These are phyloP conservation scores for Syritta pipiens DNA, from an alignment of 2,888 invertebrate species.

Conservation along the genomic window DNA sequence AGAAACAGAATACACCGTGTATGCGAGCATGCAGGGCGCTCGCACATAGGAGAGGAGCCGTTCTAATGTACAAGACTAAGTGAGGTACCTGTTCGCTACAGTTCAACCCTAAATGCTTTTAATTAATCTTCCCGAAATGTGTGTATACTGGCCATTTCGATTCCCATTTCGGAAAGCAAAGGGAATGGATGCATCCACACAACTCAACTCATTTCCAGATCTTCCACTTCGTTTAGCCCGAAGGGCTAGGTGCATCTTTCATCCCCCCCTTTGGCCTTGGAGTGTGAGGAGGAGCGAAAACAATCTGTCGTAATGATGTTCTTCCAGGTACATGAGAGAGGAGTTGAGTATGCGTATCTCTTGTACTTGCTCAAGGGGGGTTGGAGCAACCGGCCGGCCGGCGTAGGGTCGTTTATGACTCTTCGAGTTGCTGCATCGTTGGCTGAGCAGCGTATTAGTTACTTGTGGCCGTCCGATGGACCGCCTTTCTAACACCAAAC, in stretches of 20 bases:
- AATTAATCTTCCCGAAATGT: constrained; percentile 60
- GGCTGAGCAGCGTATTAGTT: constrained; percentile 34
- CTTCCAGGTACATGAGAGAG: constrained; percentile 8
- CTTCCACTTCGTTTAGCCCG: constrained; percentile 29
- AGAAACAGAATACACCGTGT: not conserved
- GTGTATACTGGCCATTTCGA: constrained; percentile 22
- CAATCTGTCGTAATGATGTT: constrained; percentile 24
- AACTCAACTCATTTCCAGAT: constrained; percentile 40
- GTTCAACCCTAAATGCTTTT: constrained; percentile 44
- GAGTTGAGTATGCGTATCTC: constrained; percentile 23
- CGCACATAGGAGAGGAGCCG: constrained; percentile 18
- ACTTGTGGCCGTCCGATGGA: constrained; percentile 18
- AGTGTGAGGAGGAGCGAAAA: constrained; percentile 10
- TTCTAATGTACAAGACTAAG: constrained; percentile 13
- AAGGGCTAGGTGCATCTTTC: constrained; percentile 33
- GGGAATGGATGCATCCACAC: constrained; percentile 19
- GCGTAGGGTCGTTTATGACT: constrained; percentile 25
- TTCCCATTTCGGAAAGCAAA: too few species aligned
- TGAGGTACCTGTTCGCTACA: constrained; percentile 44
- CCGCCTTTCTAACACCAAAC: constrained; percentile 61
- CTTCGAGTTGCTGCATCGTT: not conserved
- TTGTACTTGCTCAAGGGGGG: constrained; percentile 46
- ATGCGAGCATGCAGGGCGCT: not conserved
- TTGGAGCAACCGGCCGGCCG: too few species aligned
- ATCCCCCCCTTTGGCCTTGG: too few species aligned